phyloP scores from a whole-genome alignment of 2,888 invertebrate species.

The Drosophila neonasuta region DNA sequence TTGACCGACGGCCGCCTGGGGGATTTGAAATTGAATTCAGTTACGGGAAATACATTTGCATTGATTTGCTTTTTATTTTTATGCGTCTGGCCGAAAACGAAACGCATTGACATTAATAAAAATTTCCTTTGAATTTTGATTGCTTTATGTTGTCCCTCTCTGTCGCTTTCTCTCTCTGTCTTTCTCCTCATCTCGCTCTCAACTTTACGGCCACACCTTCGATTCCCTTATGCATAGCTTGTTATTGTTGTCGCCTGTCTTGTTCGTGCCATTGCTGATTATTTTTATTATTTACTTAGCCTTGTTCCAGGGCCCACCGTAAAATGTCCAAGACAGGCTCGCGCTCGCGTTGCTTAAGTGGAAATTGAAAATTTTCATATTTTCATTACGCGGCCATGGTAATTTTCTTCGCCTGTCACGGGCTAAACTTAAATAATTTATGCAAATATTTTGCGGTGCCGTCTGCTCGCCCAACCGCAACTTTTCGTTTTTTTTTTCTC shows the following conservation, averaged over 20 bases:
- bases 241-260: conserved; percentile 57
- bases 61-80: conserved; percentile 75
- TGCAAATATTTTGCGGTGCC: conserved; percentile 69
- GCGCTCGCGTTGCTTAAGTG: conserved; percentile 52
- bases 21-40: conserved; percentile 75
- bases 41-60: conserved; percentile 77
- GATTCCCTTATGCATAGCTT: conserved; percentile 18
- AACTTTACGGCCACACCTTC: not conserved
- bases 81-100: conserved; percentile 63
- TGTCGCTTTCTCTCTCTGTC: not conserved
- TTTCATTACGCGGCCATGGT: conserved; percentile 62
- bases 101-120: conserved; percentile 77
- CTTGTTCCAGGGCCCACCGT: conserved; percentile 35
- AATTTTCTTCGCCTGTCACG: conserved; percentile 56
- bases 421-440: conserved; percentile 64
- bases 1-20: conserved; percentile 34
- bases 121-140: conserved; percentile 79
- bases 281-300: conserved; percentile 75
- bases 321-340: conserved; percentile 17
- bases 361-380: conserved; percentile 76
- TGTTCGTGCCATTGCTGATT: conserved; percentile 57
- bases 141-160: conserved; percentile 59
- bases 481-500: not conserved
- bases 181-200: not conserved
- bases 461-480: conserved; percentile 14